phyloP scores from a whole-genome alignment of 2,113 vertebrate species.

The Prolemur simus region DNA sequence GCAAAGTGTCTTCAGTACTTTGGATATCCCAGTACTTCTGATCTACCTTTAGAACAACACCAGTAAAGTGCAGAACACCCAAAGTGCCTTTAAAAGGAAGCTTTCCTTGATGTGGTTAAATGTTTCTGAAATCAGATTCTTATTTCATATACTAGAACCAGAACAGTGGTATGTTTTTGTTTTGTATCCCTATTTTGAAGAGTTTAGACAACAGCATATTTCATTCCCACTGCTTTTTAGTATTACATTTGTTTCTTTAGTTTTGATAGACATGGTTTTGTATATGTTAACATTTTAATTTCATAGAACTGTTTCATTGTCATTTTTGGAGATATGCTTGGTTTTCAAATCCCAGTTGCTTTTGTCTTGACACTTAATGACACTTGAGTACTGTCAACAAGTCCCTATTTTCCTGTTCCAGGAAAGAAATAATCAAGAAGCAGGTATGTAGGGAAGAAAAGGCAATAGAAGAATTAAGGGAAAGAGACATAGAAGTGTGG shows the following conservation, averaged over 20 bases:
- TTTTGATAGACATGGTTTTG: neutral
- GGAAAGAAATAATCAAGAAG: neutral
- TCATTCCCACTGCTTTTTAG: neutral
- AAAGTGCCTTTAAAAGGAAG: neutral
- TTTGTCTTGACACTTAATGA: neutral
- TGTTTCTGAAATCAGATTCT: neutral
- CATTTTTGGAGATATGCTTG: neutral
- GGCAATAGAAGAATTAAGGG: neutral
- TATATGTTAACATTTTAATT: neutral
- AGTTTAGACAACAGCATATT: neutral
- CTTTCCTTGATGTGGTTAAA: neutral
- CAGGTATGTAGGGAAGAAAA: neutral
- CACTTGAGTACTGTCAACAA: neutral
- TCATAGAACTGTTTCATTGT: neutral
- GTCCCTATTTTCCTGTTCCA: neutral
- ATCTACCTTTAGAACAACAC: neutral
- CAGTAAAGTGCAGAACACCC: neutral
- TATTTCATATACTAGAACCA: neutral
- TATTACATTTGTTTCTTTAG: constrained; percentile 10
- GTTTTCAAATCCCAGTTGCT: neutral
- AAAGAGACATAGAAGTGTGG: neutral
- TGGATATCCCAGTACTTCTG: neutral
- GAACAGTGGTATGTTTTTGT: neutral
- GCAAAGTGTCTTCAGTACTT: neutral
- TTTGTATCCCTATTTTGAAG: neutral